Evolutionary conservation across 2,888 invertebrate genomes (phyloP), one percentile per base, ranked within the genome.

Genomic region (Platypus cylindrus): DNA sequence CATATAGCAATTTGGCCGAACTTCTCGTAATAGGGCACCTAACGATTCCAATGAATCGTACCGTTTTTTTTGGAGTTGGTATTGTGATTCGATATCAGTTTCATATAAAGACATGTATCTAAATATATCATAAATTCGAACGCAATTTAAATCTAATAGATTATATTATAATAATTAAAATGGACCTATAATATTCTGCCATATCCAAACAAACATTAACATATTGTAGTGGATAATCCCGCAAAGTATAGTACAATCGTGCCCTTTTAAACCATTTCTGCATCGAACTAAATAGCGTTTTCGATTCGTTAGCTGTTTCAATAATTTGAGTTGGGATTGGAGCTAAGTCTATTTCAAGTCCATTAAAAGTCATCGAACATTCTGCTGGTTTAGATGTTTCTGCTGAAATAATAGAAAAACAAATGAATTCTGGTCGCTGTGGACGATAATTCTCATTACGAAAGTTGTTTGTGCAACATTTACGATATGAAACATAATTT

Each of bases 91-190:
- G 25, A 76, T 63, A 50, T 76, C 75, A 23, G 67, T 63, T 55
- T 84, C 83, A 59, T 79, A 84, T 55, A 78, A 78, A 0, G 78
- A 72, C 32, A 84, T 60, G 49, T 71, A 68, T 46, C 74, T 44
- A 17, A 30, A 30, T 17, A 8, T 26, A 5, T 26, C 11, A 8
- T 26, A 5, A 26, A 26, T 5, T n/a, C 5, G 11, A 5, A 26
- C 5, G 5, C 26, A n/a, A 5, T 5, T 12, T 8, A 26, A 12
- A 8, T 26, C 5, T 5, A 12, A 11, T 11, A 26, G 12, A 5
- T 26, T 8, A n/a, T 26, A 8, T n/a, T 25, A 25, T 9, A 12
- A 25, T 11, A 25, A 25, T 5, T 4, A 24, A 5, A 15, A 5
- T 5, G 13, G 30, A 44, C 44, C 44, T 71, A 51, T 75, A 79